phyloP scores from a whole-genome alignment of 2,797 vertebrate genomes.

The Bryconaethiops microstoma region DNA sequence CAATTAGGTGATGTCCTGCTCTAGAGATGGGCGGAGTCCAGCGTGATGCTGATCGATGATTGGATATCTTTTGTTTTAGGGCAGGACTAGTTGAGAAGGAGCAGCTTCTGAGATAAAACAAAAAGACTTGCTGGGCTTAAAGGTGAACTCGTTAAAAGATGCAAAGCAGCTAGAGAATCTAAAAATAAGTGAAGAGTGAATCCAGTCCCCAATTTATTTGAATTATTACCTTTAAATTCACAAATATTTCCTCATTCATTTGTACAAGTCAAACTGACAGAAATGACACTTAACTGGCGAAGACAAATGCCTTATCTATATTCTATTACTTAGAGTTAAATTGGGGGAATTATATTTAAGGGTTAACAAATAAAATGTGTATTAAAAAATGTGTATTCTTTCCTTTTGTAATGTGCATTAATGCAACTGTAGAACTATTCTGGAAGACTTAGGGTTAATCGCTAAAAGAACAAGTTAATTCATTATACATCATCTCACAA shows the following conservation, averaged over 20 bases:
- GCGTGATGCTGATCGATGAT: constrained; percentile 58
- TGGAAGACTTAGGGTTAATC: background rate
- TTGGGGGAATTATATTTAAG: background rate
- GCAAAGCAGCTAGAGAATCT: background rate
- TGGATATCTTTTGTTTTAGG: constrained; percentile 65
- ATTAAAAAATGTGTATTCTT: background rate
- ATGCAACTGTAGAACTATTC: background rate
- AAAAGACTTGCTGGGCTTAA: constrained; percentile 16
- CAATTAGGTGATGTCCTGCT: constrained; percentile 71
- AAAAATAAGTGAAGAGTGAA: background rate
- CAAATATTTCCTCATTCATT: too few relatives aligned
- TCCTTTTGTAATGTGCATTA: background rate
- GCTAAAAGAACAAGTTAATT: constrained; percentile 17
- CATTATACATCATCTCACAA: constrained; percentile 47
- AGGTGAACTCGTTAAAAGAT: background rate
- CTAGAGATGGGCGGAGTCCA: constrained; percentile 76
- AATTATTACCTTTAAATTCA: background rate
- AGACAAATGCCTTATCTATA: too few relatives aligned
- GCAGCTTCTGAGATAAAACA: constrained; percentile 67
- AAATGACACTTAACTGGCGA: too few relatives aligned
- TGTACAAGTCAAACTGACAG: too few relatives aligned
- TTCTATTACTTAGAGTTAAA: background rate
- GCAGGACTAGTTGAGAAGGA: constrained; percentile 75
- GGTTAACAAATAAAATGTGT: background rate
- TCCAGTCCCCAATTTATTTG: background rate